Evolutionary conservation across 2,113 vertebrate genomes (phyloP), one percentile per base, ranked within the genome.

Genomic region (Eretmochelys imbricata): DNA sequence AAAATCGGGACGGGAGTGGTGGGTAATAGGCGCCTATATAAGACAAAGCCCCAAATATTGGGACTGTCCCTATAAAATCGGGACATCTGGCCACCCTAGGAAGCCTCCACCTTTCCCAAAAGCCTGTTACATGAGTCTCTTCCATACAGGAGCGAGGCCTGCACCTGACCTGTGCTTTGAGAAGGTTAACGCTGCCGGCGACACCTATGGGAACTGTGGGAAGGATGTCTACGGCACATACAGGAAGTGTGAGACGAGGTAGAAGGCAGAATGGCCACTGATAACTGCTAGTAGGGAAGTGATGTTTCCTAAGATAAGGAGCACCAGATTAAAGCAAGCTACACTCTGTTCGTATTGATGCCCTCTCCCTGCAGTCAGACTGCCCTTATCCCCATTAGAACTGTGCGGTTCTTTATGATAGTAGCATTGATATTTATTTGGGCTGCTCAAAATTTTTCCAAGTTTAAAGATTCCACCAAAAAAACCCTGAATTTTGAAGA

Each of bases 121-220:
- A 17, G n/a, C 24, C 76, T 80, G 48, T 82, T 72, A 84, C 6
- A 0, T 22, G 81, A 53, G 3, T 97, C 80, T 98, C 48, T 97
- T 83, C 20, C n/a, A 2, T 87, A 62, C 97, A 99, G 99, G 99
- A 96, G 99, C 99, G 31, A 97, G 83, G 35, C 97, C 98, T 19
- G 99, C 99, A 50, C 99, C 99, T 25, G 99, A 99, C 1, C 85
- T 98, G 94, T 99, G 99, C 96, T 99, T 99, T 16, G 98, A 98
- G 97, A 98, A 96, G 91, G 99, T 99, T 65, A 99, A 99, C 31
- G 97, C 97, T 22, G 99, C 99, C 1, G 99, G 99, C 16, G 99
- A 99, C 97, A 95, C 98, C 89, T 99, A 98, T 1, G 99, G 99
- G 27, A 99, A 99, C 98, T 99, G 99, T 89, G 99, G 99, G 62